Conservation (phyloP, 2,797 vertebrate species). For the Acipenser transmontanus region DNA sequence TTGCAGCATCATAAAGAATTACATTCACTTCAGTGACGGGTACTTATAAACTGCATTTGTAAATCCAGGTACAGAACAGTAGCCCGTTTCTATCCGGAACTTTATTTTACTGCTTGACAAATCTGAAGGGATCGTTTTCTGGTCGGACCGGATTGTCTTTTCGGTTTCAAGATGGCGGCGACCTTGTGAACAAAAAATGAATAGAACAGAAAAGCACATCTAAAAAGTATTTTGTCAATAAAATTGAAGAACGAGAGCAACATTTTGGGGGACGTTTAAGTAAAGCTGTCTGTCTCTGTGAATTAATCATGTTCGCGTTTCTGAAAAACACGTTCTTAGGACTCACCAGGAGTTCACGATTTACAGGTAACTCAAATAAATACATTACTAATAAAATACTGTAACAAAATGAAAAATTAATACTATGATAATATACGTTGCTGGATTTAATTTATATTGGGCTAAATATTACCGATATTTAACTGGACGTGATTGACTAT, state of each 20-base stretch:
- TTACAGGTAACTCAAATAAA: not conserved
- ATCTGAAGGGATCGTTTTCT: not conserved
- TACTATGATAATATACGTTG: no score
- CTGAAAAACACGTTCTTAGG: not conserved
- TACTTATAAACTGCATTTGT: no score
- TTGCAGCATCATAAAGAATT: no score
- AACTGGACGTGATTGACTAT: no score
- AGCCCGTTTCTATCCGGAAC: not conserved
- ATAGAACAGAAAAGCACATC: not conserved
- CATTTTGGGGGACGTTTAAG: not conserved
- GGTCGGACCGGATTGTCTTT: not conserved
- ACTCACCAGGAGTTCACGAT: not conserved
- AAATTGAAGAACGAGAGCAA: not conserved
- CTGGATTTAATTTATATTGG: no score
- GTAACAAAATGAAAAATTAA: no score
- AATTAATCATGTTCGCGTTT: not conserved
- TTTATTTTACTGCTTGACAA: not conserved
- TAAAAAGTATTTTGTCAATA: not conserved
- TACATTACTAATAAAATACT: no score
- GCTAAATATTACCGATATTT: no score
- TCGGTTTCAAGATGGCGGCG: not conserved
- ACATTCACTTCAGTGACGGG: no score
- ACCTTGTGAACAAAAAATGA: not conserved
- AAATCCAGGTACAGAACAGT: not conserved
- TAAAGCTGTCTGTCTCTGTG: not conserved